Evolutionary conservation across 2,797 vertebrate genomes (phyloP).

Genomic region (Cephalopachus bancanus): DNA sequence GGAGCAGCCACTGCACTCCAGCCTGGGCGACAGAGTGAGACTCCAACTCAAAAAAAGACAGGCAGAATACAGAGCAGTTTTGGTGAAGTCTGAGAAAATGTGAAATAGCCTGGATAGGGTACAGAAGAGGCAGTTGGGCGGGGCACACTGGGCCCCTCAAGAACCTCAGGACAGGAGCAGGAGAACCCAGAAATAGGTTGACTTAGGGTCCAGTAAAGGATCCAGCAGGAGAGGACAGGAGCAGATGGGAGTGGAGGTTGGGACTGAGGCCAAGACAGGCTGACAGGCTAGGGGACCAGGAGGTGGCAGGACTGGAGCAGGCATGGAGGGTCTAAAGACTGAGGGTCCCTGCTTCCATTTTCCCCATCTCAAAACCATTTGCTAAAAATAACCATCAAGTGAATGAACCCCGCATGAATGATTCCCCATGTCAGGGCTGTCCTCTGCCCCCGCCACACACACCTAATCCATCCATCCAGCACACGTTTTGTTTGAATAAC

Average conservation of each 20-base stretch:
- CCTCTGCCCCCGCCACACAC: neutral
- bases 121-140: neutral
- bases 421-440: neutral
- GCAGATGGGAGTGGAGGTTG: too few relatives aligned
- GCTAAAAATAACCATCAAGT: neutral
- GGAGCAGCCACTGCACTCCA: too few relatives aligned
- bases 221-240: neutral
- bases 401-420: neutral
- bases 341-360: neutral
- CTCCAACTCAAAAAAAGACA: too few relatives aligned
- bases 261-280: neutral
- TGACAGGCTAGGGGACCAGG: neutral
- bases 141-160: neutral
- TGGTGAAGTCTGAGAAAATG: neutral
- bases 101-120: neutral
- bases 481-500: neutral
- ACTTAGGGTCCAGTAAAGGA: neutral
- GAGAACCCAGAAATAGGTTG: neutral
- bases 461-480: too few relatives aligned
- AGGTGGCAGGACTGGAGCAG: neutral
- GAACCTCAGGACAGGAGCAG: neutral
- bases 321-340: neutral
- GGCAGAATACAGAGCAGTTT: neutral
- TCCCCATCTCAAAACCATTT: neutral
- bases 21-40: too few relatives aligned